Base-by-base conservation (phyloP, 2,888 invertebrate species). In the Ferdinandea cuprea region DNA sequence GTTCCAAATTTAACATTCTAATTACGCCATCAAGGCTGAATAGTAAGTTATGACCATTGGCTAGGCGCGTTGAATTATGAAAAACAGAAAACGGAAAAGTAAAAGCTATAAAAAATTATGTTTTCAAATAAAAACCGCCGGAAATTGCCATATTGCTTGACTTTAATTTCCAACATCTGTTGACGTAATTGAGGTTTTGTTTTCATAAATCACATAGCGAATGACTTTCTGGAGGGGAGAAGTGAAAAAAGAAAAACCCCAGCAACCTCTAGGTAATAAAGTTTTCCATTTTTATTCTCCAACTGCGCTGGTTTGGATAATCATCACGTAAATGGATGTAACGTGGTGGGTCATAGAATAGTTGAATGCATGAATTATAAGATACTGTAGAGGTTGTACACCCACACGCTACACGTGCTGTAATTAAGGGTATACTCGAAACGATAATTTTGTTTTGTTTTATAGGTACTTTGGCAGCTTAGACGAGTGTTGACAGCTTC, bases 101-200 rank as follows among this genome's bases (percentile, higher is more conserved):
- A 15, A 46, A 15, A 25, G 32, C 35, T 21, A 44, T 44, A 42
- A 52, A 15, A 56, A 17, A 56, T 68, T 44, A 46, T 56, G 44
- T 40, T 69, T 58, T 19, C 17, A 3, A 69, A 69, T 58, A 37
- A 58, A 69, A 40, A 21, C 6, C 6, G n/a, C 28, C 42, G 65
- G 50, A 68, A 56, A 21, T n/a, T 13, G 44, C 4, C 54, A 46
- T 25, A 13, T 19, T 28, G 21, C 32, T n/a, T 56, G 32, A 15
- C 6, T 25, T 58, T 40, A 58, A 40, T 48, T 56, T n/a, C 37
- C 17, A 48, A 58, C 69, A 69, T 69, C 69, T 69, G 58, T 35
- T 46, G 68, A 35, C 40, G 46, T 68, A 56, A 46, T 56, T 56
- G 56, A 6, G 40, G 13, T 28, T n/a, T 69, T 69, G 48, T 46